A percentile compares a stretch with the other conserved stretches of the same genome.
Evolutionary conservation across 1,140 invertebrate species (phyloP).

Genomic region (Listronotus oregonensis): DNA sequence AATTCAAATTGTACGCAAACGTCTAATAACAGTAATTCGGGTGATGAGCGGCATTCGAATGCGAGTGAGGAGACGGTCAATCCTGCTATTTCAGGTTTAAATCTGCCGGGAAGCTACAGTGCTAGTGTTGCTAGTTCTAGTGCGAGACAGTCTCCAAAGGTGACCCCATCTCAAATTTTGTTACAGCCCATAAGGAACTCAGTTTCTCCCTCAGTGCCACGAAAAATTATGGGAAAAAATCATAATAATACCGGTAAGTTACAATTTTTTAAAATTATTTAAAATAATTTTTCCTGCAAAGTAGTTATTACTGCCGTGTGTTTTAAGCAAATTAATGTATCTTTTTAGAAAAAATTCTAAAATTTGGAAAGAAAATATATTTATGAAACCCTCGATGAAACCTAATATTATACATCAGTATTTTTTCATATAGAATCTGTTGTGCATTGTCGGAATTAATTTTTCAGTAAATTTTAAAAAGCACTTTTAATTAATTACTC

Average conservation of each 20-base stretch:
- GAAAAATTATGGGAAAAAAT: constrained; percentile 54
- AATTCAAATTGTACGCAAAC: constrained; percentile 22
- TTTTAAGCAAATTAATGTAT: no score
- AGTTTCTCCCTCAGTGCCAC: constrained; percentile 48
- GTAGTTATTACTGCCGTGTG: no score
- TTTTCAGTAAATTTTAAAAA: background rate
- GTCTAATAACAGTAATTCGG: constrained; percentile 28
- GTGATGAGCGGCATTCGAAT: constrained; percentile 34
- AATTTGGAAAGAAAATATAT: no score
- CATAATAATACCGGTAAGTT: constrained; percentile 53
- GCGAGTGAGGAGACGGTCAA: constrained; percentile 29
- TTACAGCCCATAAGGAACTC: constrained; percentile 43
- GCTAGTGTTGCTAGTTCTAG: constrained; percentile 41
- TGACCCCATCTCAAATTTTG: constrained; percentile 39
- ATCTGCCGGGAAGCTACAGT: constrained; percentile 38
- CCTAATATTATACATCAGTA: no score
- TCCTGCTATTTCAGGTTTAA: constrained; percentile 29
- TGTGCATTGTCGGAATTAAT: no score
- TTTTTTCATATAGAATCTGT: no score
- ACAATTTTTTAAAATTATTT: constrained; percentile 1
- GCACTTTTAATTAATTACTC: background rate
- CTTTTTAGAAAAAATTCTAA: no score
- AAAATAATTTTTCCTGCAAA: no score
- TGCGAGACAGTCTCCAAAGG: constrained; percentile 53
- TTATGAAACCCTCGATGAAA: no score